phyloP scores from a whole-genome alignment of 2,113 vertebrate species.

The Pelodiscus sinensis region DNA sequence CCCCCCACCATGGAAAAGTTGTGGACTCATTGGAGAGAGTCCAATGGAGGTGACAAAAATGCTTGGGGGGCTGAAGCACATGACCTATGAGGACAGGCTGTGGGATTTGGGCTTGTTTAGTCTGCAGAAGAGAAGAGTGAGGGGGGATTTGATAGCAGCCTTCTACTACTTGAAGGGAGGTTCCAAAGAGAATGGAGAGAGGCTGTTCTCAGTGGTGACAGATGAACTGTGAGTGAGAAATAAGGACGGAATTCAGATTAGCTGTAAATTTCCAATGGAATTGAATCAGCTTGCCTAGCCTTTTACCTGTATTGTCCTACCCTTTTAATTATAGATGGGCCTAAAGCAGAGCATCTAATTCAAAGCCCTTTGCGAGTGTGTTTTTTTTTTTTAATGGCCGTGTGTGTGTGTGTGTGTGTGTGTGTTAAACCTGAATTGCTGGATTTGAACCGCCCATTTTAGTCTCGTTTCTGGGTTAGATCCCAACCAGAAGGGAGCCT shows the following conservation, averaged over 20 bases:
- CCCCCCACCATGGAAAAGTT: too few relatives aligned
- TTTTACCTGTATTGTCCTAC: neutral
- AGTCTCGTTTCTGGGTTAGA: neutral
- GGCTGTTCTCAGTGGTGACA: too few relatives aligned
- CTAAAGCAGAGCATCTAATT: neutral
- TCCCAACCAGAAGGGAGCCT: neutral
- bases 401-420: neutral
- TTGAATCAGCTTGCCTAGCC: neutral
- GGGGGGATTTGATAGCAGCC: too few relatives aligned
- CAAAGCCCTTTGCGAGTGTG: neutral
- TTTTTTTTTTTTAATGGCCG: neutral
- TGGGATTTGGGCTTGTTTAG: too few relatives aligned
- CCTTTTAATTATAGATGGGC: neutral
- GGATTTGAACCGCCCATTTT: neutral
- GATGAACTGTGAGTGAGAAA: neutral
- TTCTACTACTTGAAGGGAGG: too few relatives aligned
- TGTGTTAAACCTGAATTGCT: neutral
- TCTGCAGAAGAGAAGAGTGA: too few relatives aligned
- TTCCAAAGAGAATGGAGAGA: too few relatives aligned
- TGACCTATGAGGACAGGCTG: too few relatives aligned
- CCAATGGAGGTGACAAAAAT: too few relatives aligned
- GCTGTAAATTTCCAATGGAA: neutral
- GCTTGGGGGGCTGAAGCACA: too few relatives aligned
- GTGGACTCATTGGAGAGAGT: too few relatives aligned
- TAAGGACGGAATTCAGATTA: too few relatives aligned